These are phyloP conservation scores for Euphonia xanthogaster DNA, from an alignment of 2,797 vertebrate species.

Conservation along the genomic window DNA sequence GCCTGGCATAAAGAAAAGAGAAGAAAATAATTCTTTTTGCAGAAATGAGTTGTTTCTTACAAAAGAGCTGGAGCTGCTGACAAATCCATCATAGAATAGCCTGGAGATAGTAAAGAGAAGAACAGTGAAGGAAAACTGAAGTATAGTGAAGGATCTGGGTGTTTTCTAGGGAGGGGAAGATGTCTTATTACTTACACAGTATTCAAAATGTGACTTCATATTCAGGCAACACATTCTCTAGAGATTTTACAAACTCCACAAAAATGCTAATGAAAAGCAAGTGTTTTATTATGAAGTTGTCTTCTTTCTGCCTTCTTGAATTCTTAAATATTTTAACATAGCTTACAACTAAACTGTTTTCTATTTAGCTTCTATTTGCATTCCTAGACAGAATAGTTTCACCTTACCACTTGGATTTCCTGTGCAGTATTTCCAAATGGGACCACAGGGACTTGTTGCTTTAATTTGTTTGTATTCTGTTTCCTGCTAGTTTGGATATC, in stretches of 20 bases:
- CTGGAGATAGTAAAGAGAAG: background rate
- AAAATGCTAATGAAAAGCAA: background rate
- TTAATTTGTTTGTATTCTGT: constrained; percentile 28
- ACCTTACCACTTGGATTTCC: background rate
- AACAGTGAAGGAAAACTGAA: background rate
- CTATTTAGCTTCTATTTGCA: background rate
- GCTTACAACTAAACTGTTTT: background rate
- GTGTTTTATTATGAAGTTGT: background rate
- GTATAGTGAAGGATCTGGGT: background rate
- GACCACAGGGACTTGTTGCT: background rate
- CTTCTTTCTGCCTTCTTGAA: background rate
- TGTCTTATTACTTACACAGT: background rate
- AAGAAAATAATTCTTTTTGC: background rate
- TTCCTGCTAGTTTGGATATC: background rate
- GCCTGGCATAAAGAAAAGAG: background rate
- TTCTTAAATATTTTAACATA: background rate
- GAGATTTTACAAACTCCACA: background rate
- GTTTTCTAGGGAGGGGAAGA: background rate
- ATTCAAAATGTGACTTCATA: background rate
- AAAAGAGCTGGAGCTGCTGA: background rate
- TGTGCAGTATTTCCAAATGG: background rate
- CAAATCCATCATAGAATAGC: background rate
- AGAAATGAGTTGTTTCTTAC: background rate
- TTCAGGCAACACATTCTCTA: background rate
- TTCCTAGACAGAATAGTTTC: background rate